Evolutionary conservation across 1,140 invertebrate species (phyloP), one percentile per base, ranked within the genome.

Genomic region (Chrysoperla carnea): DNA sequence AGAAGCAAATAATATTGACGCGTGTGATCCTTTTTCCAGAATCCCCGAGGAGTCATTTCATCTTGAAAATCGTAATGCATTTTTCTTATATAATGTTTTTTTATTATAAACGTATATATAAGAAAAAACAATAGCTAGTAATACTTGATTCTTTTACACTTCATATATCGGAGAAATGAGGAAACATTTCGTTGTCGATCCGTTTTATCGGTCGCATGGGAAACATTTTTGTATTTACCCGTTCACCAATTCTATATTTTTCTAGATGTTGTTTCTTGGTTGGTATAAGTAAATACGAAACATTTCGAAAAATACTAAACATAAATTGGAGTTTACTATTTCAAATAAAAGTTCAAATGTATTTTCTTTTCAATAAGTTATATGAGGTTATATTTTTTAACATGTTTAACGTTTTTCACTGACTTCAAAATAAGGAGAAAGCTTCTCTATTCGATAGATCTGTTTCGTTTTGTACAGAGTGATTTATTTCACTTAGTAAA

Each of bases 41-140:
- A 9, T 52, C 57, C 44, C 57, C 27, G n/a, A 55, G 53, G 57
- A 37, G 41, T 49, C 54, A 56, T 59, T 59, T 51, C 43, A 36
- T 36, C 41, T 49, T 49, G 50, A 53, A 44, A 57, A 57, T 59
- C 49, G 55, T 57, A 59, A 59, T 59, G 57, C 56, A 55, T 59
- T 59, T 59, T 59, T 54, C 57, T 57, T 59, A 57, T 55, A 55
- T 49, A 51, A 47, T 48, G 47, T 50, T 52, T 53, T 55, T 55
- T 53, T 52, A 53, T 50, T 53, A 52, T 52, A 48, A 46, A 8
- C 38, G 12, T 17, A n/a, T n/a, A n/a, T n/a, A n/a, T n/a, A n/a
- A 9, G 14, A 15, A 17, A 39, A 17, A 11, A 28, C 40, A 11
- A 11, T 12, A 12, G 31, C 31, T 31, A 6, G 4, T 9, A 9